These are phyloP conservation scores for Adelosebastes latens DNA, from an alignment of 2,797 vertebrate species.

Conservation along the genomic window DNA sequence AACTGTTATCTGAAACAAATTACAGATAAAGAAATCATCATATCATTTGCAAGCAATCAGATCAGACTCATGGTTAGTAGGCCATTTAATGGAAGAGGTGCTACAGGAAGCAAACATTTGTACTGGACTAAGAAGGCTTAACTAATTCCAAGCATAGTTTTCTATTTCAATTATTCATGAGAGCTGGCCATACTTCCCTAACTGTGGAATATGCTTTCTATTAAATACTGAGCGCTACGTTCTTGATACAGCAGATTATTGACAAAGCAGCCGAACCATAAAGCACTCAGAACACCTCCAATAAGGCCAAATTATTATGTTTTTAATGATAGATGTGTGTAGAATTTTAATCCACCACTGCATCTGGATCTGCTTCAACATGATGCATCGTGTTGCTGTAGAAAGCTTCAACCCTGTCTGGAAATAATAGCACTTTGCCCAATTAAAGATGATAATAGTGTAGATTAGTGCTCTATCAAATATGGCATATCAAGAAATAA, in stretches of 20 bases:
- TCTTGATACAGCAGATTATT: conserved; percentile 1
- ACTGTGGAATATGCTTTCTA: neutral
- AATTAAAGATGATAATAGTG: neutral
- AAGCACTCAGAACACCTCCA: neutral
- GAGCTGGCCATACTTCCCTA: neutral
- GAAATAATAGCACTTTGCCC: neutral
- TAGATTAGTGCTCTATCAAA: neutral
- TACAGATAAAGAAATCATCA: neutral
- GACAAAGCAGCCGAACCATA: neutral
- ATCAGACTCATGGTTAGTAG: neutral
- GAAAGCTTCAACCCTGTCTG: neutral
- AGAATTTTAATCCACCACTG: neutral
- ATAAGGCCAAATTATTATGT: neutral
- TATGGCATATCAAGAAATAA: neutral
- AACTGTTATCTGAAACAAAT: conserved; percentile 9
- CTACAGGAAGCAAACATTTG: conserved; percentile 21
- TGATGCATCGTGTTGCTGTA: neutral
- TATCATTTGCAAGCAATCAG: neutral
- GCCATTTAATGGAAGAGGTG: neutral
- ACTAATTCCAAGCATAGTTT: conserved; percentile 29
- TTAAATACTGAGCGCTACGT: conserved; percentile 2
- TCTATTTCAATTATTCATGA: conserved; percentile 44
- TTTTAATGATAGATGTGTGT: neutral
- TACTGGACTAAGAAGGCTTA: conserved; percentile 23
- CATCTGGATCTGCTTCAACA: neutral